A percentile compares a stretch with the other conserved stretches of the same genome.
phyloP scores from a whole-genome alignment of 2,797 vertebrate species.

The Phataginus tetradactyla region DNA sequence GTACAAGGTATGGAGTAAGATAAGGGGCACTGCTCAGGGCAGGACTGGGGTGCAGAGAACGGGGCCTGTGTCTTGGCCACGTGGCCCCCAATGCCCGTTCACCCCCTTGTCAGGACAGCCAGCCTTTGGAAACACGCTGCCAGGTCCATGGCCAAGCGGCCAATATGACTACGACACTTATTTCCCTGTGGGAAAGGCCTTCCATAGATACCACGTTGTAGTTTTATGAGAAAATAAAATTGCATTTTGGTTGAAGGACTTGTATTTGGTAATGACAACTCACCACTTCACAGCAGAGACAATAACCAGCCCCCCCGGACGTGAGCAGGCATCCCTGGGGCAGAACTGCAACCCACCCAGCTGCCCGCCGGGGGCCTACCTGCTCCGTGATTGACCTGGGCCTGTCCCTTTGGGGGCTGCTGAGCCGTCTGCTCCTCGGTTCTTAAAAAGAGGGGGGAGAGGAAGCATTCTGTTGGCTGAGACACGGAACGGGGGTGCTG shows the following conservation, averaged over 20 bases:
- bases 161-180: accelerated
- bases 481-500: accelerated
- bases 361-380: neutral
- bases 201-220: accelerated
- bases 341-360: accelerated
- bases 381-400: slow-evolving; percentile 54
- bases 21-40: accelerated
- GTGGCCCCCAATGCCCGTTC: accelerated
- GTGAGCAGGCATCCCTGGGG: accelerated
- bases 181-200: neutral
- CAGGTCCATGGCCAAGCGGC: accelerated
- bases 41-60: accelerated
- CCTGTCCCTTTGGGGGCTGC: slow-evolving; percentile 51
- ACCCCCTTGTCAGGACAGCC: accelerated
- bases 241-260: accelerated
- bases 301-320: no score
- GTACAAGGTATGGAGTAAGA: accelerated
- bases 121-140: neutral
- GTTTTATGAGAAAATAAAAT: accelerated
- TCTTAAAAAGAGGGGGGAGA: neutral
- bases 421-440: slow-evolving; percentile 52
- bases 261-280: accelerated
- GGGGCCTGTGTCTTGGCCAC: accelerated
- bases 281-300: neutral
- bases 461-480: neutral